These are phyloP conservation scores for Incurvaria masculella DNA, from an alignment of 2,888 invertebrate species.

Conservation along the genomic window DNA sequence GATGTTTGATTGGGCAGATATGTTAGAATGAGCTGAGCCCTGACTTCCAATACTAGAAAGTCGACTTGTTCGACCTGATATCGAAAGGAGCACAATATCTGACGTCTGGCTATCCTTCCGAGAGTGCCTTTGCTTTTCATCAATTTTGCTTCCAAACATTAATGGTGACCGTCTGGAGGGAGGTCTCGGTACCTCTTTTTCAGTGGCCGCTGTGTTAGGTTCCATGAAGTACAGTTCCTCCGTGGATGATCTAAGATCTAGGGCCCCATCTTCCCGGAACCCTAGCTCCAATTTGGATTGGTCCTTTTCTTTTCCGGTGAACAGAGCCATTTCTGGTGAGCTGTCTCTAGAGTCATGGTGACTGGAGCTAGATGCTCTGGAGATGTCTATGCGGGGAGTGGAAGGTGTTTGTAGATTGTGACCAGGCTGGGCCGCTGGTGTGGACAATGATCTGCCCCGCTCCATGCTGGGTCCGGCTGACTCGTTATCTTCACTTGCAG, in stretches of 20 bases:
- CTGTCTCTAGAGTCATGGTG: constrained; percentile 84
- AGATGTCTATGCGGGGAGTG: constrained; percentile 86
- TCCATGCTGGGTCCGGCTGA: constrained; percentile 25
- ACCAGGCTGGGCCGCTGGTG: constrained; percentile 29
- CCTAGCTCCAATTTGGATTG: constrained; percentile 49
- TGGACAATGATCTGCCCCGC: constrained; percentile 43
- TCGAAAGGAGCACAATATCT: constrained; percentile 70
- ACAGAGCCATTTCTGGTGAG: constrained; percentile 80
- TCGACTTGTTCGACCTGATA: constrained; percentile 78
- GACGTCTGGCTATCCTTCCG: constrained; percentile 74
- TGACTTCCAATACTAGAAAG: constrained; percentile 80
- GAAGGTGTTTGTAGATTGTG: constrained; percentile 58
- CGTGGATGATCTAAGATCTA: constrained; percentile 81
- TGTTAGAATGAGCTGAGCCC: constrained; percentile 58
- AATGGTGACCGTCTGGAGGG: constrained; percentile 40
- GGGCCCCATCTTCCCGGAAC: constrained; percentile 75
- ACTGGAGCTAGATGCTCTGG: constrained; percentile 83
- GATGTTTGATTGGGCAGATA: constrained; percentile 34
- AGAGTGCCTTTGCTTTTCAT: constrained; percentile 50
- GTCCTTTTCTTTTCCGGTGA: constrained; percentile 56
- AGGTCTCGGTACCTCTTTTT: constrained; percentile 28
- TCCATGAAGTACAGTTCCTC: constrained; percentile 86
- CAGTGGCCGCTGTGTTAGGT: constrained; percentile 28
- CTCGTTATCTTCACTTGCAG: neutral
- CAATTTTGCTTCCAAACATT: constrained; percentile 32